phyloP scores from a whole-genome alignment of 23 tunicate genomes.

The Phallusia fumigata region DNA sequence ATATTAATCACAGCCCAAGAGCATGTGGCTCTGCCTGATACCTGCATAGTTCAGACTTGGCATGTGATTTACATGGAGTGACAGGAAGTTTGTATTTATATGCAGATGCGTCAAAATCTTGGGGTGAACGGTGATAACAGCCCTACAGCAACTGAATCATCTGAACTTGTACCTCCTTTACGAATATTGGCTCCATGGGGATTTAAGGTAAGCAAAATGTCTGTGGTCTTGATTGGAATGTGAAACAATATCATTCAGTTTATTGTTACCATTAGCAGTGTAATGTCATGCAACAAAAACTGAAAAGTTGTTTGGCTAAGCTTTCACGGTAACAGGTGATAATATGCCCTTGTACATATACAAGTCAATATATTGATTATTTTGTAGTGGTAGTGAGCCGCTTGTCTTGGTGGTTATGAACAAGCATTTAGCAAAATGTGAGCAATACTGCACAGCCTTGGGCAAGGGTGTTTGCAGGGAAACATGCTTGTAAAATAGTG shows the following conservation, averaged over 20 bases:
- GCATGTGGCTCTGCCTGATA: too few relatives aligned
- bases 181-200: slow-evolving; percentile 91
- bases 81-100: background rate
- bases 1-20: too few relatives aligned
- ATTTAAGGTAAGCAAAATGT: slow-evolving; percentile 50
- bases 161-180: slow-evolving; percentile 74
- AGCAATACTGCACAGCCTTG: too few relatives aligned
- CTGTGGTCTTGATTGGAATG: too few relatives aligned
- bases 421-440: background rate
- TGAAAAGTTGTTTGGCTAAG: background rate
- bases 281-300: background rate
- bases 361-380: background rate
- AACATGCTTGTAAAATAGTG: too few relatives aligned
- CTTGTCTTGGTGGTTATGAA: background rate
- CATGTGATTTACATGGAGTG: background rate
- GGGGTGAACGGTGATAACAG: slow-evolving; percentile 40
- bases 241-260: background rate
- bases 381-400: background rate
- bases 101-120: slow-evolving; percentile 88
- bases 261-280: background rate
- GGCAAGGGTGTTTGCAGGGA: background rate
- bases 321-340: background rate
- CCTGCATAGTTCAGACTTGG: background rate
- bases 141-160: slow-evolving; percentile 36
- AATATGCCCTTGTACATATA: background rate